A percentile compares a stretch with the other conserved stretches of the same genome.
Evolutionary conservation across 2,888 invertebrate species (phyloP).

Genomic region (Scelioninae gen. 1): DNA sequence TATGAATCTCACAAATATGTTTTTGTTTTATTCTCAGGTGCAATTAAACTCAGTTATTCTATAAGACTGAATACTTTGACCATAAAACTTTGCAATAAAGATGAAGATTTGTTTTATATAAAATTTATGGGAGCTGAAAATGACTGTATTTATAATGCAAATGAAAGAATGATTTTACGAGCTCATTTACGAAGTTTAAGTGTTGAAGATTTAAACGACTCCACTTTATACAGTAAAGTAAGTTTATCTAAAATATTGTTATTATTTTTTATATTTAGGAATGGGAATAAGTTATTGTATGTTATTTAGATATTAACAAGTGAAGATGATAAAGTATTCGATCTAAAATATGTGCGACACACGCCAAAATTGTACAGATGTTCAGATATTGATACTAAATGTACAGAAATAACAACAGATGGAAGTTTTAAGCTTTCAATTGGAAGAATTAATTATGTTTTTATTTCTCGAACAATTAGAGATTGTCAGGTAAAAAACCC

Average conservation of each 20-base stretch:
- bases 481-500: conserved; percentile 87
- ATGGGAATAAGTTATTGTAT: neutral
- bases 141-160: conserved; percentile 91
- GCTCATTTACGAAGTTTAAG: conserved; percentile 88
- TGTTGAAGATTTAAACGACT: conserved; percentile 90
- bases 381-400: conserved; percentile 84
- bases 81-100: conserved; percentile 89
- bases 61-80: conserved; percentile 87
- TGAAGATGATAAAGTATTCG: conserved; percentile 92
- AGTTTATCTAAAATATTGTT: conserved; percentile 12
- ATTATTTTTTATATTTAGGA: too few relatives aligned
- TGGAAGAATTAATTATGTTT: conserved; percentile 89
- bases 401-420: conserved; percentile 87
- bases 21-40: conserved; percentile 77
- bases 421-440: conserved; percentile 89
- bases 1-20: too few relatives aligned
- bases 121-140: conserved; percentile 89
- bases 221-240: conserved; percentile 91
- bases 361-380: conserved; percentile 86
- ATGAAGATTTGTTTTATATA: conserved; percentile 89
- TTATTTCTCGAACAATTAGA: conserved; percentile 88
- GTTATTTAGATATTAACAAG: conserved; percentile 88
- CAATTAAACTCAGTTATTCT: conserved; percentile 86
- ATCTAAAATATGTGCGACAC: conserved; percentile 90
- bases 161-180: conserved; percentile 90